A percentile compares a stretch with the other conserved stretches of the same genome.
These are phyloP conservation scores for Xanthorhoe designata DNA, from an alignment of 2,888 invertebrate genomes.

Conservation along the genomic window DNA sequence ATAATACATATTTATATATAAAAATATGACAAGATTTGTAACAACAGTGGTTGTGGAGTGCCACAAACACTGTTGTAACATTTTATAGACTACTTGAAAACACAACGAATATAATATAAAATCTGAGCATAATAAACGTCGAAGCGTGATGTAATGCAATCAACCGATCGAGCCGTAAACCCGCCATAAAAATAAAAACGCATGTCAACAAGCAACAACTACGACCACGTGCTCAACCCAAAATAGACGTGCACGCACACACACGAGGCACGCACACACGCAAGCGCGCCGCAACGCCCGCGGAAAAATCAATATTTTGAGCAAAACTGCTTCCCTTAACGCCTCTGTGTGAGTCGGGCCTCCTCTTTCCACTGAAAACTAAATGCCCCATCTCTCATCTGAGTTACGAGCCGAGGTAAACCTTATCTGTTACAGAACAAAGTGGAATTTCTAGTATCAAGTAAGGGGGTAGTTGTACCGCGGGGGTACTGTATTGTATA, in stretches of 20 bases:
- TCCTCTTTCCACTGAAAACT: slow-evolving; percentile 43
- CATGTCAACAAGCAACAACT: slow-evolving; percentile 83
- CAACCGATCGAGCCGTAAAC: slow-evolving; percentile 66
- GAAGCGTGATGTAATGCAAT: slow-evolving; percentile 71
- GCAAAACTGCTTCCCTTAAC: slow-evolving; percentile 84
- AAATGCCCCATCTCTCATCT: slow-evolving; percentile 55
- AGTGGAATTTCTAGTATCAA: slow-evolving; percentile 68
- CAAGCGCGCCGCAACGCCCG: slow-evolving; percentile 66
- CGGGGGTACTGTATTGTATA: slow-evolving; percentile 74
- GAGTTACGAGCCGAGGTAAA: slow-evolving; percentile 60
- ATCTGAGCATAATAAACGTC: slow-evolving; percentile 49
- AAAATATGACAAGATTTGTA: too few relatives aligned
- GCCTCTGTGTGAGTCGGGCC: slow-evolving; percentile 71
- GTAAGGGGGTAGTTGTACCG: slow-evolving; percentile 72
- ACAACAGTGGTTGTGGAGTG: too few relatives aligned
- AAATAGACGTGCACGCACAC: slow-evolving; percentile 77
- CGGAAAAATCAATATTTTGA: slow-evolving; percentile 86
- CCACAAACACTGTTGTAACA: too few relatives aligned
- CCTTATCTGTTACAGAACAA: slow-evolving; percentile 69
- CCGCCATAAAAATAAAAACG: slow-evolving; percentile 81
- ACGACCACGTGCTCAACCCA: slow-evolving; percentile 81
- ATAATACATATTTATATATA: too few relatives aligned
- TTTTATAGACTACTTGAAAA: slow-evolving; percentile 21
- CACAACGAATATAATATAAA: slow-evolving; percentile 29
- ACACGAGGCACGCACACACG: slow-evolving; percentile 46